A percentile compares a stretch with the other conserved stretches of the same genome.
These are phyloP conservation scores for Listrodromus nycthemerus DNA, from an alignment of 2,888 invertebrate species.

Conservation along the genomic window DNA sequence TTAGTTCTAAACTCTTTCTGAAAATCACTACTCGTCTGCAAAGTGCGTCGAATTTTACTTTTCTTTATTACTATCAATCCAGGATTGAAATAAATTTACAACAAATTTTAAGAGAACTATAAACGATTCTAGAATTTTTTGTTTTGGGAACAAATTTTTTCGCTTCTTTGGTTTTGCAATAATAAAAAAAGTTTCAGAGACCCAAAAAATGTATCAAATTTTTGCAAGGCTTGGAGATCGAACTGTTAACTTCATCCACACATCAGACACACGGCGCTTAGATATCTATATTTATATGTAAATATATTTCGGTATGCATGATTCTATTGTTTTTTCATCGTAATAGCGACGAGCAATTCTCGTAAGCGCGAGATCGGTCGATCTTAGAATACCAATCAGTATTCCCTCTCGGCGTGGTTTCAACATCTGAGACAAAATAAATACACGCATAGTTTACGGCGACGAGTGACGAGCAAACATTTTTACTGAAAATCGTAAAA, in stretches of 20 bases:
- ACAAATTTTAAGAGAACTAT: neutral
- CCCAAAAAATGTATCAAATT: neutral
- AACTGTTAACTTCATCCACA: slow-evolving; percentile 22
- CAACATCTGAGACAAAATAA: slow-evolving; percentile 22
- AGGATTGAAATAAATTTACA: neutral
- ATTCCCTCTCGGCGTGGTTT: slow-evolving; percentile 60
- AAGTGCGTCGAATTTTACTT: neutral
- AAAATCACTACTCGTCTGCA: neutral
- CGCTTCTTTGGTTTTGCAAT: neutral
- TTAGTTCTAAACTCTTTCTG: no score
- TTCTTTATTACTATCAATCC: no score
- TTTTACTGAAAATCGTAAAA: slow-evolving; percentile 12
- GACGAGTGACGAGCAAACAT: neutral
- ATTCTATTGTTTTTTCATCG: slow-evolving; percentile 52
- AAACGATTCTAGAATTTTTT: neutral
- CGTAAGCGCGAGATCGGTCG: slow-evolving; percentile 55
- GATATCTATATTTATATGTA: slow-evolving; percentile 69
- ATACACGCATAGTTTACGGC: slow-evolving; percentile 21
- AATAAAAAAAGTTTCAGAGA: neutral
- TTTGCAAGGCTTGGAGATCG: slow-evolving; percentile 13
- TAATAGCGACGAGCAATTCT: slow-evolving; percentile 25
- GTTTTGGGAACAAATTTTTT: neutral
- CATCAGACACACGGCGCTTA: slow-evolving; percentile 56
- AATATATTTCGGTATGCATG: slow-evolving; percentile 61
- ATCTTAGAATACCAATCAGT: slow-evolving; percentile 68